Conservation (phyloP, 1,140 invertebrate genomes). For the Lepidurus couesii region DNA sequence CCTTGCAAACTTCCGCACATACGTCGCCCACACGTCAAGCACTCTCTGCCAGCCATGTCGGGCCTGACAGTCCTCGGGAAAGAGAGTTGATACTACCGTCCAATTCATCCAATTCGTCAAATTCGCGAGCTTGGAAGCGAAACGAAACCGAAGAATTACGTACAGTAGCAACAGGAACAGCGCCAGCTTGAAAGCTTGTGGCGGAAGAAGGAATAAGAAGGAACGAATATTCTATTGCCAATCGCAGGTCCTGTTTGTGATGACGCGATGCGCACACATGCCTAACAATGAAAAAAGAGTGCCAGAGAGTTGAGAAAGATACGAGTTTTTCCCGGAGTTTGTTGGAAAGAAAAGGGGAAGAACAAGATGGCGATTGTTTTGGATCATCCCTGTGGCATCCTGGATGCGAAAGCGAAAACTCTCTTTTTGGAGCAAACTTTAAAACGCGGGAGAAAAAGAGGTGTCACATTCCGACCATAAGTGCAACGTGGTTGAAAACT, state of each 20-base stretch:
- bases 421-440: not conserved
- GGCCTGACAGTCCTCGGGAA: not conserved
- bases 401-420: not conserved
- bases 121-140: not conserved
- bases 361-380: not conserved
- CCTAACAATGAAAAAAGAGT: not conserved
- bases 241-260: not conserved
- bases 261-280: not conserved
- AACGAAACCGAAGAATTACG: not conserved
- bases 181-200: not conserved
- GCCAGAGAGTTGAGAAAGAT: not conserved
- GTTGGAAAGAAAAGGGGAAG: not conserved
- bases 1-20: not conserved
- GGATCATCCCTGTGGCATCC: not conserved
- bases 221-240: not conserved
- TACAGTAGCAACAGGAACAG: not conserved
- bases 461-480: slow-evolving; percentile 21
- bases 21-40: not conserved
- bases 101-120: not conserved
- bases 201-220: not conserved
- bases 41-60: not conserved
- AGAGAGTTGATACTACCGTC: not conserved
- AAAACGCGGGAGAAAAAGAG: not conserved
- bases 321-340: not conserved
- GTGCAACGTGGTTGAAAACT: slow-evolving; percentile 21